Evolutionary conservation across 2,888 invertebrate genomes (phyloP).

Genomic region (Ectropis crepuscularia): DNA sequence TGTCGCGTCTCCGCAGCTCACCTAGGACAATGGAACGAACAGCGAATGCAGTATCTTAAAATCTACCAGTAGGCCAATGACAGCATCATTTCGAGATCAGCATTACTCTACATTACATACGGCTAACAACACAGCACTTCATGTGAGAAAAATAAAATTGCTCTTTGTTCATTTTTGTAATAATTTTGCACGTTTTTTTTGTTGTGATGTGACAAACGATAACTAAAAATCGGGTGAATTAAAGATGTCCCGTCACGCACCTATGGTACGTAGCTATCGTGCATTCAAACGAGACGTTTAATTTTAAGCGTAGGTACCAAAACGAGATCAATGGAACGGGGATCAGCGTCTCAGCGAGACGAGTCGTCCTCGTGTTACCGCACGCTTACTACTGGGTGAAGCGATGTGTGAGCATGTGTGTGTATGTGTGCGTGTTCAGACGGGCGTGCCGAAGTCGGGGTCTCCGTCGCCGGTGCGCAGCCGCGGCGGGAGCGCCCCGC

Average conservation of each 20-base stretch:
- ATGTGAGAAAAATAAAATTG: background rate
- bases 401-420: background rate
- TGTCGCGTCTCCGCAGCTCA: too few species aligned
- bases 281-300: too few species aligned
- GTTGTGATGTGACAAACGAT: too few species aligned
- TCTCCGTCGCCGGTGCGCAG: constrained; percentile 85
- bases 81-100: constrained; percentile 29
- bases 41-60: constrained; percentile 10
- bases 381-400: too few species aligned
- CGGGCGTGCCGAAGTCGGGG: constrained; percentile 88
- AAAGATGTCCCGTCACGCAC: too few species aligned
- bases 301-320: too few species aligned
- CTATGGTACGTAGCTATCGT: too few species aligned
- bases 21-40: background rate
- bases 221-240: too few species aligned
- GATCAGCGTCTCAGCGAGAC: background rate
- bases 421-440: constrained; percentile 64
- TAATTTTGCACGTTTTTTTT: background rate
- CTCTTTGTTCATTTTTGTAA: background rate
- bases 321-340: too few species aligned
- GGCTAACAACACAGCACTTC: constrained; percentile 17
- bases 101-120: constrained; percentile 22
- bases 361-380: background rate
- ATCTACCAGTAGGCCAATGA: constrained; percentile 24
- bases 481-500: constrained; percentile 50